These are phyloP conservation scores for Enteromius trimaculatus DNA, from an alignment of 2,797 vertebrate genomes.

Conservation along the genomic window DNA sequence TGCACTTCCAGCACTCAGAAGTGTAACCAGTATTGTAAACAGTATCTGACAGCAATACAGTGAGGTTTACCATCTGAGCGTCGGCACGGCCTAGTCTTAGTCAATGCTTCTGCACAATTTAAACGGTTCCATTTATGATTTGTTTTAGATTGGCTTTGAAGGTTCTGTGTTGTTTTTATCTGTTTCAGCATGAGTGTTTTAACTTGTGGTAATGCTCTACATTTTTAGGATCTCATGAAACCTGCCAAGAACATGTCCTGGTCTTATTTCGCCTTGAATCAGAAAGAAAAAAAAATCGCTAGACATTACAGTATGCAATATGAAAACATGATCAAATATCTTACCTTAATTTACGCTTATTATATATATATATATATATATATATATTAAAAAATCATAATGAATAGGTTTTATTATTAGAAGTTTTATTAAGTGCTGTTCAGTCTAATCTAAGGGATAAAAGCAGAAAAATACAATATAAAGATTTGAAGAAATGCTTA, in stretches of 20 bases:
- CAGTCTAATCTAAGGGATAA: neutral
- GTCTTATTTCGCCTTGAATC: neutral
- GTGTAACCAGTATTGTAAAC: constrained; percentile 58
- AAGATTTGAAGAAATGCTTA: neutral
- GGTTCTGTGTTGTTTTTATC: constrained; percentile 26
- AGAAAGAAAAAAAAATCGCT: neutral
- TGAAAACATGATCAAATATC: neutral
- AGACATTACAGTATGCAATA: neutral
- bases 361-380: no score
- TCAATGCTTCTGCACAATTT: constrained; percentile 27
- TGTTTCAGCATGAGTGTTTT: constrained; percentile 32
- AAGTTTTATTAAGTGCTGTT: neutral
- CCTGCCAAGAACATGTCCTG: neutral
- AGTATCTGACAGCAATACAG: constrained; percentile 57
- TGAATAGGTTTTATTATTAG: neutral
- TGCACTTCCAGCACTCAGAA: constrained; percentile 57
- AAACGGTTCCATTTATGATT: constrained; percentile 30
- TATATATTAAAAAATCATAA: neutral
- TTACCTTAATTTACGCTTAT: neutral
- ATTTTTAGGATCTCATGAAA: constrained; percentile 11
- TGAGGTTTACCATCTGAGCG: constrained; percentile 45
- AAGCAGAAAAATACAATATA: neutral
- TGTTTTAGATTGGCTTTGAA: constrained; percentile 21
- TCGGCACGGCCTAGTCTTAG: constrained; percentile 32
- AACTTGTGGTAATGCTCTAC: neutral